Base-by-base conservation (phyloP, 2,797 vertebrate species). In the Dendrocincla tyrannina region DNA sequence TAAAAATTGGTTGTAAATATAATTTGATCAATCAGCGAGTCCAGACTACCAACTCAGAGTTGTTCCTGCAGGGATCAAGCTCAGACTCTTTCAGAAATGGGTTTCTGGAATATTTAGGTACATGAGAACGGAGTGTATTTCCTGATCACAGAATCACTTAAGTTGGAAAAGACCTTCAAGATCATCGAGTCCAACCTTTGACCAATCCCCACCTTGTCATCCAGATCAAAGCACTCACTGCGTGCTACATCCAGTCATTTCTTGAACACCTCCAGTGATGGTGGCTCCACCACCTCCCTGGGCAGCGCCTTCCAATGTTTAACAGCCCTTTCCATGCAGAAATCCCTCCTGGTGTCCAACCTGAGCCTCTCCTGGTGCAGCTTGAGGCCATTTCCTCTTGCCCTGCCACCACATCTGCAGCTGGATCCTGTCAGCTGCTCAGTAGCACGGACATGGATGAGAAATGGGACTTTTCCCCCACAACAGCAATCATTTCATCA, bases 121-220 rank as follows among this genome's bases (percentile, higher is more conserved):
- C 17, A 30, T 60, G 59, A 79, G 33, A 16, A 42, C 8, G 53
- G 73, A 80, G 44, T 12, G 6, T 7, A 17, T 58, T 30, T 16
- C 18, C 67, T 58, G 59, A 59, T 44, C 44, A 17, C 53, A 75
- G 50, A 42, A 35, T 5, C 58, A 39, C 5, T 62, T 6, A 13
- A 5, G 27, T 15, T 41, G 18, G 18, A 62, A 30, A 62, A 62
- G 25, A 18, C 33, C 41, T 49, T 25, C 56, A 47, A 39, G 32
- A n/a, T 13, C 67, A 87, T 16, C 1, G 1, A 58, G 37, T 15
- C n/a, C n/a, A 66, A 2, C 4, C 39, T 22, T n/a, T 66, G 46
- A 0, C 58, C 0, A 0, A 13, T 23, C 12, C 42, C 32, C 18
- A 10, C 58, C 3, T 4, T 64, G 50, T 11, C 47, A 42, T 1